These are phyloP conservation scores for Phylloscopus whistleri DNA, from an alignment of 2,113 vertebrate genomes.

Conservation along the genomic window DNA sequence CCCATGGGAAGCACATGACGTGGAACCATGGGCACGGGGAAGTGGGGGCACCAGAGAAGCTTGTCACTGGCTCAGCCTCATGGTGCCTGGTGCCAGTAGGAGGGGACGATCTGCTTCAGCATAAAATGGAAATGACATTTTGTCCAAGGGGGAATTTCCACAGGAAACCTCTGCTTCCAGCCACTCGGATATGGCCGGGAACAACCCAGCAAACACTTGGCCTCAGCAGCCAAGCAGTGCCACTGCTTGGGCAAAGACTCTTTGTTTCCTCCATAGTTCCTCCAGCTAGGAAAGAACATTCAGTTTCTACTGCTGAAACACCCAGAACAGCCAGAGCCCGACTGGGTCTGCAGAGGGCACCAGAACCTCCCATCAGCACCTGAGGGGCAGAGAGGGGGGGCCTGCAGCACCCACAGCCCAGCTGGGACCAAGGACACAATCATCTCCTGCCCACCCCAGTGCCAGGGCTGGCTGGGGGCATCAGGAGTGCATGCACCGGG, in stretches of 20 bases:
- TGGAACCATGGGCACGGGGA: accelerated
- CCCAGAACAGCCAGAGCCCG: accelerated
- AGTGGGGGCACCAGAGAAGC: background rate
- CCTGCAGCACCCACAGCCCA: background rate
- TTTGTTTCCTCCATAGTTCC: background rate
- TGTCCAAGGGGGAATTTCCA: background rate
- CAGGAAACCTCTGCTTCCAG: conserved; percentile 25
- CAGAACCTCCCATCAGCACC: background rate
- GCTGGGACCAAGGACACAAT: background rate
- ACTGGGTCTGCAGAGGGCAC: background rate
- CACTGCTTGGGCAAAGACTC: background rate
- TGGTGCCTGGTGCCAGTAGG: accelerated
- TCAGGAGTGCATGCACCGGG: accelerated
- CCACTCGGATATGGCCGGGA: background rate
- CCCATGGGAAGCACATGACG: accelerated
- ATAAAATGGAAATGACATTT: background rate
- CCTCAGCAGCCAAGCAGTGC: background rate
- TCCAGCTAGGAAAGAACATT: background rate
- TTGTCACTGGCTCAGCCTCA: accelerated
- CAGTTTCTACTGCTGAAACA: background rate
- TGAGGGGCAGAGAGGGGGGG: accelerated
- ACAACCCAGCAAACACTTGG: background rate
- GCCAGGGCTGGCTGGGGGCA: background rate
- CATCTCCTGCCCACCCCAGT: too few relatives aligned
- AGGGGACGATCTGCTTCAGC: background rate